Percentiles rank a stretch among this genome's conserved stretches.
Evolutionary conservation across 2,888 invertebrate species (phyloP).

Genomic region (Drosophila kuntzei): DNA sequence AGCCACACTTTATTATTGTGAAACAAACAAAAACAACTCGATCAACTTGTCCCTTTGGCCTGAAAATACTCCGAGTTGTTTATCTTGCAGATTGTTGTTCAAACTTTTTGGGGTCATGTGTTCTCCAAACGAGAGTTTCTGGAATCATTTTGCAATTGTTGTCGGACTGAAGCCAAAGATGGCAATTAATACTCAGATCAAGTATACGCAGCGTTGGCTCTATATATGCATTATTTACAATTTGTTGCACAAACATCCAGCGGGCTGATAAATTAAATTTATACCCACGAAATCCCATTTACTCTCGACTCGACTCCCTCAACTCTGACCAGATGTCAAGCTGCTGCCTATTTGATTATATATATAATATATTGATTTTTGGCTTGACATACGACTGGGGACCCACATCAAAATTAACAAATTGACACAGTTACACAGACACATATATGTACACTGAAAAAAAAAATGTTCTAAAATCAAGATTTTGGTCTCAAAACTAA

Average conservation of each 20-base stretch:
- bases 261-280: conserved; percentile 53
- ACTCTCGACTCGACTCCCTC: conserved; percentile 8
- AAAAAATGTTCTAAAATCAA: too few relatives aligned
- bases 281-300: conserved; percentile 36
- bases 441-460: conserved; percentile 1
- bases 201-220: conserved; percentile 8
- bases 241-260: conserved; percentile 29
- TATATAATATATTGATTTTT: conserved; percentile 67
- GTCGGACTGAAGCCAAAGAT: conserved; percentile 7
- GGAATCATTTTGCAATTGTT: conserved; percentile 17
- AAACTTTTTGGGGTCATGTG: conserved; percentile 46
- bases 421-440: conserved; percentile 37
- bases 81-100: conserved; percentile 69
- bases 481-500: too few relatives aligned
- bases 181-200: conserved; percentile 15
- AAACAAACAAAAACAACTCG: conserved; percentile 51
- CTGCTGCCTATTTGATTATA: conserved; percentile 60
- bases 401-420: conserved; percentile 40
- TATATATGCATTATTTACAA: conserved; percentile 49
- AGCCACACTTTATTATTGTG: conserved; percentile 76
- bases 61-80: conserved; percentile 56
- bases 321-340: conserved; percentile 60
- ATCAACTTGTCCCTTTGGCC: conserved; percentile 52
- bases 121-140: background rate
- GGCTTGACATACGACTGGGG: conserved; percentile 55